Evolutionary conservation across 2,113 vertebrate species (phyloP).

Genomic region (Corydoras maculifer): DNA sequence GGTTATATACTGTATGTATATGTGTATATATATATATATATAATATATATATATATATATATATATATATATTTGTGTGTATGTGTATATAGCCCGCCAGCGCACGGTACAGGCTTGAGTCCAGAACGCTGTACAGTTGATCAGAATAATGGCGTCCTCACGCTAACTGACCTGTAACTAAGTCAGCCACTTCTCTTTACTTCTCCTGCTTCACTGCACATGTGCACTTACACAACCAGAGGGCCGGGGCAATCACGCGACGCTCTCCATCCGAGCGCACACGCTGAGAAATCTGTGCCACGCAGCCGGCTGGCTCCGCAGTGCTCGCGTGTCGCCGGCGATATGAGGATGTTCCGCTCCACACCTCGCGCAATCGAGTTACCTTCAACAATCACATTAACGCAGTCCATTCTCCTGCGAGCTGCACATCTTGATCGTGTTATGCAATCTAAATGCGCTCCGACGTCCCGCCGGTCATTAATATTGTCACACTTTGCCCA

Average conservation of each 20-base stretch:
- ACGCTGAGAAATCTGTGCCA: neutral
- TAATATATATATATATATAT: no score
- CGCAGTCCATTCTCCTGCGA: conserved; percentile 16
- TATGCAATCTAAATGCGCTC: neutral
- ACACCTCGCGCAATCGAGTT: conserved; percentile 22
- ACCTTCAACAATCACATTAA: conserved; percentile 10
- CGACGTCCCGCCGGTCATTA: neutral
- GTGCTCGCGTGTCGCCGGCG: neutral
- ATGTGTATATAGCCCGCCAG: no score
- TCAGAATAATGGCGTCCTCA: conserved; percentile 38
- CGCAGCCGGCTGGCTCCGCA: neutral
- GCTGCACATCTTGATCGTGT: neutral
- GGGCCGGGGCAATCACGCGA: neutral
- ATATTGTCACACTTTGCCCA: neutral
- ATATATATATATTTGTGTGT: no score
- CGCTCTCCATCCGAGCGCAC: conserved; percentile 12
- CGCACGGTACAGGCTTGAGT: no score
- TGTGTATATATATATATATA: no score
- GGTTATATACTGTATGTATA: no score
- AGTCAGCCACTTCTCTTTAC: conserved; percentile 57
- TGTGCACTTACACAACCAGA: conserved; percentile 53
- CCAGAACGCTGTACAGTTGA: no score
- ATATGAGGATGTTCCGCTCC: conserved; percentile 7
- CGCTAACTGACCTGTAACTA: conserved; percentile 68
- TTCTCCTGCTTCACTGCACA: conserved; percentile 54